Evolutionary conservation across 2,888 invertebrate genomes (phyloP), one percentile per base, ranked within the genome.

Genomic region (Prosopocoilus inquinatus): DNA sequence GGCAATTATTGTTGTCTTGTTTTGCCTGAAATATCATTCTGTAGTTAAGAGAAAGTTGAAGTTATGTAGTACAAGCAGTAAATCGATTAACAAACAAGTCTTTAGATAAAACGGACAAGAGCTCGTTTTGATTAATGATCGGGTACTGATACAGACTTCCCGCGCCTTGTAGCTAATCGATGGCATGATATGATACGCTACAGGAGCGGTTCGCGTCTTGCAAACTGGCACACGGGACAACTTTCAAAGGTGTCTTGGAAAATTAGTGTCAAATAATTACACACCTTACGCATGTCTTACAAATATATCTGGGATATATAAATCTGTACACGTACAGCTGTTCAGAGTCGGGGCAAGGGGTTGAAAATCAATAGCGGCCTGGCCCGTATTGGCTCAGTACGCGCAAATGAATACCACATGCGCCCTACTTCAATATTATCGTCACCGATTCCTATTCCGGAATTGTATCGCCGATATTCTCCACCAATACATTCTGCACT

Each of bases 381-480:
- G 55, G 60, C 61, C 58, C 61, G 64, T 65, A 65, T 64, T 67
- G 67, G 68, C 68, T 68, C 66, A 64, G 67, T 68, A 68, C 69
- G 70, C 69, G 70, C 68, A 70, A 70, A 70, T 70, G 70, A 70
- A 68, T 70, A 70, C 70, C 70, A 70, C 70, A 70, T 70, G 70
- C 70, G 70, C 69, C 64, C 66, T 70, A 67, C 68, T 64, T 64
- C 67, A 64, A 65, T 63, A 59, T 64, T 57, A 64, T 66, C 65
- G 64, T 64, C 65, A 62, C 64, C 57, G 62, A 65, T 62, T 67
- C 63, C 61, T 62, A 67, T 66, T 66, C 63, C 58, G 64, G 64
- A 59, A 65, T 66, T 63, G 63, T 65, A 63, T 64, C 61, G 44
- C 48, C 50, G 47, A 53, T 47, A 57, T 55, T 49, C 55, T 45